A percentile compares a stretch with the other conserved stretches of the same genome.
phyloP scores from a whole-genome alignment of 2,797 vertebrate species.

The Muscicapa striata region DNA sequence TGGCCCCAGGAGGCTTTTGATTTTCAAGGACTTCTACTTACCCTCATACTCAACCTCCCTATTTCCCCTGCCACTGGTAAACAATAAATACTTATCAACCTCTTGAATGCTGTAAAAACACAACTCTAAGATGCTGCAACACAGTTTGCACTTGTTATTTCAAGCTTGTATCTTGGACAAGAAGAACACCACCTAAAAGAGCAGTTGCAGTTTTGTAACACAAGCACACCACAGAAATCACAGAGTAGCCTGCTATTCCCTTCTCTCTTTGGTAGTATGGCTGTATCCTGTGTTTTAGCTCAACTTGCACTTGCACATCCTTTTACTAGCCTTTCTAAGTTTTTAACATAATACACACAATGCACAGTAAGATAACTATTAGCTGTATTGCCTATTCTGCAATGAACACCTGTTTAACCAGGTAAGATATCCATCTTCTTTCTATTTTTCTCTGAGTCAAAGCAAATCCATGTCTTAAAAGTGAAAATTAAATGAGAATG shows the following conservation, averaged over 20 bases:
- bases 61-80: not conserved
- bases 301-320: not conserved
- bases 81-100: not conserved
- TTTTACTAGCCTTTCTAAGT: not conserved
- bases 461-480: not conserved
- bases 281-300: not conserved
- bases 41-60: not conserved
- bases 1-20: not conserved
- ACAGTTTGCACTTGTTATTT: not conserved
- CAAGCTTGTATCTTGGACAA: not conserved
- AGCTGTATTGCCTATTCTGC: not conserved
- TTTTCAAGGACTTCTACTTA: not conserved
- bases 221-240: not conserved
- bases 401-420: not conserved
- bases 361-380: not conserved
- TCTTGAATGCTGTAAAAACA: not conserved
- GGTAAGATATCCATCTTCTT: not conserved
- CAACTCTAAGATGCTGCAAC: not conserved
- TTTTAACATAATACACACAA: not conserved
- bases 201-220: not conserved
- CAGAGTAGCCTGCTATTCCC: not conserved
- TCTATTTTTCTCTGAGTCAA: not conserved
- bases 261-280: not conserved
- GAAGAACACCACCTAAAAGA: not conserved
- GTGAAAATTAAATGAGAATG: not conserved